A percentile compares a stretch with the other conserved stretches of the same genome.
Evolutionary conservation across 2,888 invertebrate genomes (phyloP).

Genomic region (Lasioglossum villosulum): DNA sequence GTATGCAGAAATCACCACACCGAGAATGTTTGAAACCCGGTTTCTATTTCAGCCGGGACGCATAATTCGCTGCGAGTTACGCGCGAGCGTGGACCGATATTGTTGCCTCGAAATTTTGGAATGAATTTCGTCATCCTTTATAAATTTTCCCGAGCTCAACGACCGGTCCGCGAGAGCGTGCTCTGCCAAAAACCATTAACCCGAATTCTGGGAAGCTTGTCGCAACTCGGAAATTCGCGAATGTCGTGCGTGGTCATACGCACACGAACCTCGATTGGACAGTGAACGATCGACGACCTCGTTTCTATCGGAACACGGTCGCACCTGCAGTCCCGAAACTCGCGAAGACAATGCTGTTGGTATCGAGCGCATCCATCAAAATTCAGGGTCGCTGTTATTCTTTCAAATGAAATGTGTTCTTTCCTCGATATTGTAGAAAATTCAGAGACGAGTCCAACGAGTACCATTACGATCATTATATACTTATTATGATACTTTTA

Average conservation of each 20-base stretch:
- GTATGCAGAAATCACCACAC: not conserved
- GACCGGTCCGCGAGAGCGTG: conserved; percentile 24
- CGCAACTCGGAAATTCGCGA: conserved; percentile 31
- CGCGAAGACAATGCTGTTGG: not conserved
- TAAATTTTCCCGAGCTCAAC: conserved; percentile 50
- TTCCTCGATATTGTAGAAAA: not conserved
- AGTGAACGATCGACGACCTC: conserved; percentile 71
- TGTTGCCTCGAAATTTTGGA: conserved; percentile 29
- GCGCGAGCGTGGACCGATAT: not conserved
- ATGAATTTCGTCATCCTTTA: conserved; percentile 29
- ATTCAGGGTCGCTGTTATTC: not conserved
- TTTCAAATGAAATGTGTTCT: not conserved
- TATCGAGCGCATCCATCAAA: not conserved
- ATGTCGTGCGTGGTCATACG: conserved; percentile 20
- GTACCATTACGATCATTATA: not conserved
- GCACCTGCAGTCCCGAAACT: not conserved
- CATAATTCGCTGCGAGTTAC: not conserved
- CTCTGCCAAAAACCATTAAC: conserved; percentile 77
- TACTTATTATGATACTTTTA: not conserved
- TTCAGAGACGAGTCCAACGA: not conserved
- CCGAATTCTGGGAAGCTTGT: conserved; percentile 66
- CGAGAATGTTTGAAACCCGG: not conserved
- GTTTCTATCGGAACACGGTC: conserved; percentile 9
- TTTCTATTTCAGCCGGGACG: not conserved
- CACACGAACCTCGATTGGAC: conserved; percentile 61